Percentiles rank a stretch among this genome's conserved stretches.
phyloP scores from a whole-genome alignment of 2,888 invertebrate species.

The Eurois occulta region DNA sequence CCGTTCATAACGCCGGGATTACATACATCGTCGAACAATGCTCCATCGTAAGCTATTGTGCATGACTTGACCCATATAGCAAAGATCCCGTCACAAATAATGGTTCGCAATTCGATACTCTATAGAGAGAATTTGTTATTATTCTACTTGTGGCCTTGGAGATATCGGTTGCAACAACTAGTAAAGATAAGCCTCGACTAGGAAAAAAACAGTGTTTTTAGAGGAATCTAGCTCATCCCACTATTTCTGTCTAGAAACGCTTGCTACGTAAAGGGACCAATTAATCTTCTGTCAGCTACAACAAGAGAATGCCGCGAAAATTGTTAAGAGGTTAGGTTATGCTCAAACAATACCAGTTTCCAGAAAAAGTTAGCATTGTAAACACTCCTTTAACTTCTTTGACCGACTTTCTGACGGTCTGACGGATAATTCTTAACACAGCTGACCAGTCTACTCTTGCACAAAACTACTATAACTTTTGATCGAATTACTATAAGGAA shows the following conservation, averaged over 20 bases:
- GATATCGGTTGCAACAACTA: not conserved
- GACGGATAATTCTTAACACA: not conserved
- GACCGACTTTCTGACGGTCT: not conserved
- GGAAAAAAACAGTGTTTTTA: not conserved
- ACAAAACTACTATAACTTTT: not conserved
- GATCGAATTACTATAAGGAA: not conserved
- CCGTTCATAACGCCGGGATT: not conserved
- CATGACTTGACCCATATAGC: not conserved
- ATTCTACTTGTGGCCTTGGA: not conserved
- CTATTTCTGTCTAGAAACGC: not conserved
- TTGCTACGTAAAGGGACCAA: not conserved
- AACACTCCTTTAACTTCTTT: not conserved
- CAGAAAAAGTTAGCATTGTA: not conserved
- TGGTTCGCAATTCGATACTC: not conserved
- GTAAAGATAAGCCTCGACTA: not conserved
- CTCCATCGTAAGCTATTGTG: not conserved
- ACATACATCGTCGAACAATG: conserved; percentile 6
- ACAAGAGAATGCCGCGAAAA: not conserved
- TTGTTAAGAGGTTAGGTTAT: not conserved
- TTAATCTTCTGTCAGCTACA: not conserved
- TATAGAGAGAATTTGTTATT: not conserved
- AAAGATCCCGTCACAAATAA: not conserved
- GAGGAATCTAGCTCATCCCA: not conserved
- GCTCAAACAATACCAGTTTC: not conserved
- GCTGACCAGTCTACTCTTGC: not conserved